Evolutionary conservation across 2,888 invertebrate genomes (phyloP), one percentile per base, ranked within the genome.

Genomic region (Folsomia candida): DNA sequence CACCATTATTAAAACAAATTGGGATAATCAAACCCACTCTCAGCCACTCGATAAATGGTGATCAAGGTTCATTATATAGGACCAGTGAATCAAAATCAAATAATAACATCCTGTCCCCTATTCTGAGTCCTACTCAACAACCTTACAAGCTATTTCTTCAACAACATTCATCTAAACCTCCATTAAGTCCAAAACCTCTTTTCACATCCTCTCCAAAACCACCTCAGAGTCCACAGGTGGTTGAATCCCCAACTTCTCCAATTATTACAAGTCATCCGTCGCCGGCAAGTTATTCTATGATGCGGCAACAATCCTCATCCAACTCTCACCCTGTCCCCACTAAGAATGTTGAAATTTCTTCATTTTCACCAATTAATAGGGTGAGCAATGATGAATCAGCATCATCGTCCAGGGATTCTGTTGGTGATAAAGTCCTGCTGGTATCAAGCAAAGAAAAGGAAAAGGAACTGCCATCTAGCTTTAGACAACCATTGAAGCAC

Each of bases 1-100:
- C 65, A 58, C 63, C 60, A 62, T 28, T 25, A 59, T 83, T n/a
- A 83, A 83, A 85, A 73, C 86, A 86, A 79, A 84, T 86, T 67
- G 86, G 86, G 14, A 84, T 86, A n/a, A 86, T 86, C 67, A 81
- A 85, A 73, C 86, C 86, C 1, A 80, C 85, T 11, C 83, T 85
- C n/a, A 74, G 67, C 57, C 63, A 71, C 37, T n/a, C 51, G 9
- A 62, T 29, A 26, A 62, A 29, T 28, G 20, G 62, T 62, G 62
- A 62, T 28, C 28, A 28, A 62, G 62, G 28, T 3, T 18, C 62
- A 20, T 14, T 9, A 20, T 29, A 29, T 28, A 62, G 22, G 20
- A n/a, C 3, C 26, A 54, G 20, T n/a, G n/a, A 54, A 14, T 4
- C 37, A 37, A 37, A 18, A 20, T 54, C 70, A 4, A 4, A 37